Evolutionary conservation across 2,888 invertebrate genomes (phyloP).

Genomic region (Lithodes maja): DNA sequence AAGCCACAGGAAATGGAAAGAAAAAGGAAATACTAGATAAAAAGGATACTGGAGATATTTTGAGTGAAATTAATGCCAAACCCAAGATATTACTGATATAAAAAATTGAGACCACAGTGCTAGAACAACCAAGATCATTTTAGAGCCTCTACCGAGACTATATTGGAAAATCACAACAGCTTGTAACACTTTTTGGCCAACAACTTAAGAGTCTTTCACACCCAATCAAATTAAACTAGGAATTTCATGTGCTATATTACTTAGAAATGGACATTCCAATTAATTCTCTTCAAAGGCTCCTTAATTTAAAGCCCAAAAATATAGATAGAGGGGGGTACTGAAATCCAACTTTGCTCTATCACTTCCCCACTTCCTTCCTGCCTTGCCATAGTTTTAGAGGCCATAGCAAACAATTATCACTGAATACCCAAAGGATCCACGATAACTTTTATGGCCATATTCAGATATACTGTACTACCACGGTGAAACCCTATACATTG

Average conservation of each 20-base stretch:
- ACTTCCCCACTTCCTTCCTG: background rate
- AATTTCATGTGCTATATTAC: too few species aligned
- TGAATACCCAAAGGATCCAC: too few species aligned
- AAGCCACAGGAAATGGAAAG: constrained; percentile 69
- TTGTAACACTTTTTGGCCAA: constrained; percentile 4
- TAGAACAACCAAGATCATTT: constrained; percentile 55
- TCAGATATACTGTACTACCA: too few species aligned
- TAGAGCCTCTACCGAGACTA: constrained; percentile 30
- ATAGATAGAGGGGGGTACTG: background rate
- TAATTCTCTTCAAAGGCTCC: constrained; percentile 27
- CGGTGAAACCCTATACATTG: too few species aligned
- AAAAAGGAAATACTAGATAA: constrained; percentile 68
- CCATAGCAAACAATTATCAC: too few species aligned
- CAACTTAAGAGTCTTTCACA: background rate
- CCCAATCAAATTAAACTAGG: background rate
- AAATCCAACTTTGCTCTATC: background rate
- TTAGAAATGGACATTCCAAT: background rate
- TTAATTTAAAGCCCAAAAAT: constrained; percentile 35
- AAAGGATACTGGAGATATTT: constrained; percentile 66
- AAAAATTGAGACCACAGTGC: constrained; percentile 60
- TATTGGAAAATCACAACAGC: background rate
- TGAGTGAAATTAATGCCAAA: constrained; percentile 61
- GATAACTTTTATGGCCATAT: too few species aligned
- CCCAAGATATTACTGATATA: constrained; percentile 57
- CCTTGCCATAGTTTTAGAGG: background rate